Evolutionary conservation across 2,888 invertebrate genomes (phyloP).

Genomic region (Graphium colonna): DNA sequence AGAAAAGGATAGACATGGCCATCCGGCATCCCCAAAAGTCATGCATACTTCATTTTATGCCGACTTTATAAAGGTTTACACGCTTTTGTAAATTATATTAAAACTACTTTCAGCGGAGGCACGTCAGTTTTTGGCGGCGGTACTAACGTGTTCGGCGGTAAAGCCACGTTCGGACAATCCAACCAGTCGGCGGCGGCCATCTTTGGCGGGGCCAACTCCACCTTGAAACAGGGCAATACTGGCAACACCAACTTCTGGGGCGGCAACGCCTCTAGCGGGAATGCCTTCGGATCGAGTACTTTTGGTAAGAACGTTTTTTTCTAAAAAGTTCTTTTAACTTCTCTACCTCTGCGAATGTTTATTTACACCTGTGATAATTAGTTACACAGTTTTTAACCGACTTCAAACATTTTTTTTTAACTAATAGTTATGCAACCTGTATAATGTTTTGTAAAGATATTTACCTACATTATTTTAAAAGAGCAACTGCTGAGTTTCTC

Average conservation of each 20-base stretch:
- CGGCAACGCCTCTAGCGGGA: conserved; percentile 40
- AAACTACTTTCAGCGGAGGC: conserved; percentile 43
- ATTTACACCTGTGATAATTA: too few species aligned
- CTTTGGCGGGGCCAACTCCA: conserved; percentile 46
- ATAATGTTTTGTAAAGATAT: too few species aligned
- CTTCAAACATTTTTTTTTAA: too few species aligned
- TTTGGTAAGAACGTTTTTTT: conserved; percentile 52
- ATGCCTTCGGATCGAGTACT: conserved; percentile 55
- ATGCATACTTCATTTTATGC: too few species aligned
- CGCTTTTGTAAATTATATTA: not conserved
- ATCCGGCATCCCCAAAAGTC: too few species aligned
- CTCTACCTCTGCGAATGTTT: too few species aligned
- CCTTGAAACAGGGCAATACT: conserved; percentile 53
- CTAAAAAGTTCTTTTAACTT: not conserved
- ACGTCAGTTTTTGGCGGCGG: conserved; percentile 56
- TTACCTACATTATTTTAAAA: too few species aligned
- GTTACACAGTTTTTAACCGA: too few species aligned
- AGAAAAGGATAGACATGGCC: too few species aligned
- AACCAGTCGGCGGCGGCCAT: conserved; percentile 51
- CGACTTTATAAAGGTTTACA: too few species aligned
- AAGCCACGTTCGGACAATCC: conserved; percentile 57
- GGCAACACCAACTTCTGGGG: conserved; percentile 54
- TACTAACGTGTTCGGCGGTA: conserved; percentile 60
- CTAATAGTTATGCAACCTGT: too few species aligned
- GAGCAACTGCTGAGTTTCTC: too few species aligned